phyloP scores from a whole-genome alignment of 2,888 invertebrate species.

The Chloroclystis v-ata region DNA sequence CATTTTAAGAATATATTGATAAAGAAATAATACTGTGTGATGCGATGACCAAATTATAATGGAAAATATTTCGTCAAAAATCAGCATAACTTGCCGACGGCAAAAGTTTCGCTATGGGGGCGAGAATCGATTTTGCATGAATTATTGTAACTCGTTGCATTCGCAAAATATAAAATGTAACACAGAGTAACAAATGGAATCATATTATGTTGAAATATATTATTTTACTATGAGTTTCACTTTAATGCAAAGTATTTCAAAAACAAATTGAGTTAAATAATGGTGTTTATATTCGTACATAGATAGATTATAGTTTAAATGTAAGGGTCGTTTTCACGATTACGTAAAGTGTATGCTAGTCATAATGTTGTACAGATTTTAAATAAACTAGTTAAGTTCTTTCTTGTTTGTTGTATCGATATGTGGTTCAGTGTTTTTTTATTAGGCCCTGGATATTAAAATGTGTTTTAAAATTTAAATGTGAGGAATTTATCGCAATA shows the following conservation, averaged over 20 bases:
- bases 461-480: too few species aligned
- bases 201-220: constrained; percentile 5
- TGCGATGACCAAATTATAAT: constrained; percentile 8
- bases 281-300: constrained; percentile 44
- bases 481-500: background rate
- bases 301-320: constrained; percentile 63
- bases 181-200: constrained; percentile 7
- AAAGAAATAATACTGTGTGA: too few species aligned
- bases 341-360: constrained; percentile 68
- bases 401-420: constrained; percentile 62
- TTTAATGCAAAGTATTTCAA: background rate
- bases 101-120: constrained; percentile 21
- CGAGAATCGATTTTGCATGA: constrained; percentile 29
- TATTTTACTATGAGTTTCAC: constrained; percentile 1
- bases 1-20: too few species aligned
- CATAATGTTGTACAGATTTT: constrained; percentile 72
- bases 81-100: constrained; percentile 20
- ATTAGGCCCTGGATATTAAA: background rate
- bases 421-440: constrained; percentile 15
- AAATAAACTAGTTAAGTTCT: constrained; percentile 54
- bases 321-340: constrained; percentile 49
- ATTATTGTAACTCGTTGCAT: constrained; percentile 24
- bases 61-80: constrained; percentile 17
- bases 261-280: constrained; percentile 2
- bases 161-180: constrained; percentile 19